phyloP scores from a whole-genome alignment of 2,888 invertebrate genomes.

The Agonopterix arenella region DNA sequence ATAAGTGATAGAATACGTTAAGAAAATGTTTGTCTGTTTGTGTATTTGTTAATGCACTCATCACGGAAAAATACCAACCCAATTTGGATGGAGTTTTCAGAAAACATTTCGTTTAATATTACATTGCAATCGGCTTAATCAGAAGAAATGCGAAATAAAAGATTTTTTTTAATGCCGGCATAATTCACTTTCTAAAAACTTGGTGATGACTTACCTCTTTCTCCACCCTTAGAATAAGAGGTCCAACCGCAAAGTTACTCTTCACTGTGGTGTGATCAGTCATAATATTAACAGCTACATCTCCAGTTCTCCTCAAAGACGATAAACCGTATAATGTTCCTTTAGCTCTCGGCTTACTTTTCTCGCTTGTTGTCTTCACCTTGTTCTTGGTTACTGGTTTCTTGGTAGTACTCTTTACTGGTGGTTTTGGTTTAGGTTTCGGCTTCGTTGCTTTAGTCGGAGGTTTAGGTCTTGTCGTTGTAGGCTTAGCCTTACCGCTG shows the following conservation, averaged over 20 bases:
- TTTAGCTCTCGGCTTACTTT: constrained; percentile 80
- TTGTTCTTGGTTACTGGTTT: constrained; percentile 52
- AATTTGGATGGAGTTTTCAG: too few relatives aligned
- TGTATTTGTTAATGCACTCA: too few relatives aligned
- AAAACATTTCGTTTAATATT: too few relatives aligned
- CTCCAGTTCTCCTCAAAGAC: constrained; percentile 85
- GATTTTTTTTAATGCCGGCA: not conserved
- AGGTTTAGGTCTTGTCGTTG: constrained; percentile 31
- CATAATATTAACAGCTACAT: constrained; percentile 88
- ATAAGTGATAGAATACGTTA: too few relatives aligned
- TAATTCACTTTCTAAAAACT: not conserved
- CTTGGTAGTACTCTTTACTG: constrained; percentile 48
- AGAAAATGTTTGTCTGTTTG: too few relatives aligned
- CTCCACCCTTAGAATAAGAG: constrained; percentile 86
- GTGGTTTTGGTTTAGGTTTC: constrained; percentile 51
- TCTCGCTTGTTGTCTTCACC: constrained; percentile 49
- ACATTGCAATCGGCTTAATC: too few relatives aligned
- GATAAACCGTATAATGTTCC: constrained; percentile 89
- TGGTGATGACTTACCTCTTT: constrained; percentile 76
- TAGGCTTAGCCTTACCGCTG: constrained; percentile 53
- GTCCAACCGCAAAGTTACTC: constrained; percentile 88
- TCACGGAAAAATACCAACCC: too few relatives aligned
- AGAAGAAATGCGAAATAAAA: not conserved
- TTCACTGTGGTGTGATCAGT: constrained; percentile 88
- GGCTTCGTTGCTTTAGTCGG: constrained; percentile 39